Conservation (phyloP, 1,140 invertebrate genomes). For the Musca domestica region DNA sequence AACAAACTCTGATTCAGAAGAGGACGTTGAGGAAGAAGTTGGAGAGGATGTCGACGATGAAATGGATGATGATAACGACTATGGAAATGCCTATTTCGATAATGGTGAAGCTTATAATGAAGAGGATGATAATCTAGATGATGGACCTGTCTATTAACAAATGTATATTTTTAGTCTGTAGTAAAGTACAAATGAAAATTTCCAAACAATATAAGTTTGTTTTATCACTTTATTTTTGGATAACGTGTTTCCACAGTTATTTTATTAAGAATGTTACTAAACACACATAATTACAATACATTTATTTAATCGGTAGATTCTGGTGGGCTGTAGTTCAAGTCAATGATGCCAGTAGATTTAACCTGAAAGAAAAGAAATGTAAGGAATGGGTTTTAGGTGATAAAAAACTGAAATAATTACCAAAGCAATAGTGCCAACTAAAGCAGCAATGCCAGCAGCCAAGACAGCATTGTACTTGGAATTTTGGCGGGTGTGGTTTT, state of each 20-base stretch:
- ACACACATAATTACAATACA: neutral
- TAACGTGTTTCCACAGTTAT: neutral
- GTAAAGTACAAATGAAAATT: constrained; percentile 9
- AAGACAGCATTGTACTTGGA: constrained; percentile 67
- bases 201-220: neutral
- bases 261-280: neutral
- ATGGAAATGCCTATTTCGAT: constrained; percentile 81
- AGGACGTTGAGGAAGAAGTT: constrained; percentile 57
- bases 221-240: too few species aligned
- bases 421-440: constrained; percentile 59
- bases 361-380: constrained; percentile 48
- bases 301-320: constrained; percentile 56
- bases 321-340: constrained; percentile 62
- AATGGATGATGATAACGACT: constrained; percentile 75
- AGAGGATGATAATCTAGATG: constrained; percentile 82
- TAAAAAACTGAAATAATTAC: constrained; percentile 56
- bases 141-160: constrained; percentile 66
- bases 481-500: constrained; percentile 63
- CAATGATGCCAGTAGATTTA: constrained; percentile 59
- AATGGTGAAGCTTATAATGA: constrained; percentile 84
- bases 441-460: constrained; percentile 60
- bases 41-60: constrained; percentile 63
- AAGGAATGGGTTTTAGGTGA: neutral
- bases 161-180: neutral
- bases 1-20: constrained; percentile 57